These are phyloP conservation scores for Miltochrista miniata DNA, from an alignment of 2,888 invertebrate species.

Conservation along the genomic window DNA sequence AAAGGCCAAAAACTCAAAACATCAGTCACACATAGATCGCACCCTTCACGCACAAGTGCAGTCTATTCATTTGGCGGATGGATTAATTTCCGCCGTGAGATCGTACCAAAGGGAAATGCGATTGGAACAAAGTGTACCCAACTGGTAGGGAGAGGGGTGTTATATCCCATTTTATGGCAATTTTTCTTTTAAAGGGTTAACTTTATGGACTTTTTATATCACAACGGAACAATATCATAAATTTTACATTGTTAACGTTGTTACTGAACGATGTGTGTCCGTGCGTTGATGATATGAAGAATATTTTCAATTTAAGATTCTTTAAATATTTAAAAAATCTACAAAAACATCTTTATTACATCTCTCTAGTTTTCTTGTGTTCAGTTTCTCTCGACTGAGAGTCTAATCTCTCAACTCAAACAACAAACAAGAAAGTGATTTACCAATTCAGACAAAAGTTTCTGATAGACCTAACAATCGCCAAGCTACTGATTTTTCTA, in stretches of 20 bases:
- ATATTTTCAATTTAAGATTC: neutral
- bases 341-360: too few species aligned
- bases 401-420: too few species aligned
- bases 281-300: neutral
- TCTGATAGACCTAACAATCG: too few species aligned
- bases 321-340: too few species aligned
- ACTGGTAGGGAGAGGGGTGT: constrained; percentile 52
- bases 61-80: constrained; percentile 81
- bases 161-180: constrained; percentile 70
- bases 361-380: too few species aligned
- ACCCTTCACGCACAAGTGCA: constrained; percentile 76
- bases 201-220: constrained; percentile 33
- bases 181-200: constrained; percentile 60
- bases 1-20: constrained; percentile 44
- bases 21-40: constrained; percentile 56
- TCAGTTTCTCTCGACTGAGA: too few species aligned
- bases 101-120: constrained; percentile 78
- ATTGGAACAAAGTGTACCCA: constrained; percentile 75
- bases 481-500: too few species aligned
- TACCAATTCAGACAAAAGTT: too few species aligned
- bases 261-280: neutral
- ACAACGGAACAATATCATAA: constrained; percentile 21
- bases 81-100: constrained; percentile 81
- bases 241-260: neutral
- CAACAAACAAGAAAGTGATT: too few species aligned